These are phyloP conservation scores for Patella depressa DNA, from an alignment of 2,888 invertebrate species.

Conservation along the genomic window DNA sequence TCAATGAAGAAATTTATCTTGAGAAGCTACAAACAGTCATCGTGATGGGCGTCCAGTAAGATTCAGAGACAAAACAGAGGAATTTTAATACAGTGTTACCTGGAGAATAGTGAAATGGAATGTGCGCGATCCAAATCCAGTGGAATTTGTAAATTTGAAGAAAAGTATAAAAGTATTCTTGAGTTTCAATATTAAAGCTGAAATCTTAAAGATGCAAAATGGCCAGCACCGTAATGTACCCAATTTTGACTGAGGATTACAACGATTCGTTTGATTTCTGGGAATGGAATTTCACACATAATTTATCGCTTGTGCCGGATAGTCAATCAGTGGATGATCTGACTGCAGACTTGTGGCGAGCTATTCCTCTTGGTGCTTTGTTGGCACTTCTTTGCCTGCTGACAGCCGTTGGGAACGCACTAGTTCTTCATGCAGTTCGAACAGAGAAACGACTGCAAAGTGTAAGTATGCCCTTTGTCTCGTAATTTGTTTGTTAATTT, in stretches of 20 bases:
- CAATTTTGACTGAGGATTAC: not conserved
- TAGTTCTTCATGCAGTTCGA: constrained; percentile 73
- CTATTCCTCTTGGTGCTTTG: constrained; percentile 68
- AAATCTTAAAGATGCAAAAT: not conserved
- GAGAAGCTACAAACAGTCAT: too few species aligned
- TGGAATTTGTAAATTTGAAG: too few species aligned
- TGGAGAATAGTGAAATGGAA: too few species aligned
- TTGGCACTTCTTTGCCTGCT: constrained; percentile 70
- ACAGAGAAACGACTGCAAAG: constrained; percentile 73
- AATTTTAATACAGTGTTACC: too few species aligned
- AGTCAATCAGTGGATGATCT: not conserved
- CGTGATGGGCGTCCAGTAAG: too few species aligned
- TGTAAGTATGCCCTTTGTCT: constrained; percentile 61
- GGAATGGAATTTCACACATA: constrained; percentile 7
- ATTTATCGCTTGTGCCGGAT: not conserved
- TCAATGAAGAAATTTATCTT: too few species aligned
- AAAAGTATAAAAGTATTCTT: too few species aligned
- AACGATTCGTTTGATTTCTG: not conserved
- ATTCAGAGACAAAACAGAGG: too few species aligned
- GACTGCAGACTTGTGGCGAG: constrained; percentile 47
- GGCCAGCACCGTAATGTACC: not conserved
- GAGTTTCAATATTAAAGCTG: too few species aligned
- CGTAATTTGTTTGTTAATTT: not conserved
- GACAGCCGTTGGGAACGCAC: constrained; percentile 73
- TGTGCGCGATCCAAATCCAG: too few species aligned